phyloP scores from a whole-genome alignment of 2,888 invertebrate genomes.

The Chironomus riparius region DNA sequence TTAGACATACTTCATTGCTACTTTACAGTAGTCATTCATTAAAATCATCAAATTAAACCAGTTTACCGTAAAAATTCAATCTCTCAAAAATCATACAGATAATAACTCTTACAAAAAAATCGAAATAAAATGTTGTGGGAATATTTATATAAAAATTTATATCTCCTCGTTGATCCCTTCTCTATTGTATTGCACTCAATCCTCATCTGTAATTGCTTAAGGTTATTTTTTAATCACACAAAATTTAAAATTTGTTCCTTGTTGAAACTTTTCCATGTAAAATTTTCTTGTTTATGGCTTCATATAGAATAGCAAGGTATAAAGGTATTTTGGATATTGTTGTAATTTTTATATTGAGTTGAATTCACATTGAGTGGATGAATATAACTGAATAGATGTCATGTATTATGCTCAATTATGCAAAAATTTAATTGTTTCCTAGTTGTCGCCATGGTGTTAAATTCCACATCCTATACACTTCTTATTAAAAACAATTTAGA shows the following conservation, averaged over 20 bases:
- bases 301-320: not conserved
- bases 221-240: not conserved
- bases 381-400: not conserved
- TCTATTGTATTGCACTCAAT: too few relatives aligned
- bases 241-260: not conserved
- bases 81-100: too few relatives aligned
- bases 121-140: too few relatives aligned
- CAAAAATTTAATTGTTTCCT: slow-evolving; percentile 8
- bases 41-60: too few relatives aligned
- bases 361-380: not conserved
- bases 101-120: too few relatives aligned
- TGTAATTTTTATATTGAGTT: not conserved
- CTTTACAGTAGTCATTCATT: too few relatives aligned
- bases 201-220: not conserved
- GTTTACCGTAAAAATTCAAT: too few relatives aligned
- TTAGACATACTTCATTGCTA: too few relatives aligned
- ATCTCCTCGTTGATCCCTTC: not conserved
- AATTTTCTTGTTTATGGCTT: not conserved
- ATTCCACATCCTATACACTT: not conserved
- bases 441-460: not conserved
- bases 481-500: not conserved
- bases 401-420: not conserved
- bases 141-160: not conserved
- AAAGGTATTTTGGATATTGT: not conserved
- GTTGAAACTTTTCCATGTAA: too few relatives aligned